These are phyloP conservation scores for Drosophila eugracilis DNA, from an alignment of 1,140 invertebrate genomes.

Conservation along the genomic window DNA sequence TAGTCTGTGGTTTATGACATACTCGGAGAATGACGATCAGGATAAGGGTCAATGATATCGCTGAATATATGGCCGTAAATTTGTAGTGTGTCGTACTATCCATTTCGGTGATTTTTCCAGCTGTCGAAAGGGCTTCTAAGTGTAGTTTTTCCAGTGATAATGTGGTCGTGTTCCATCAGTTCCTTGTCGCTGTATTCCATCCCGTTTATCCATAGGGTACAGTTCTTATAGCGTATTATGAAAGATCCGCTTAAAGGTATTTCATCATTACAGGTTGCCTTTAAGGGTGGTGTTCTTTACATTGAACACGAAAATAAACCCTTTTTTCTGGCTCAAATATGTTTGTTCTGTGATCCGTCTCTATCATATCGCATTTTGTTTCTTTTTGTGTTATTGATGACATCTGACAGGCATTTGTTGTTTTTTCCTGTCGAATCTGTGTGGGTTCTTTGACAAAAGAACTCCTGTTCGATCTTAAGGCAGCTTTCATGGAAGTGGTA, in stretches of 20 bases:
- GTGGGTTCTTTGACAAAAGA: conserved; percentile 12
- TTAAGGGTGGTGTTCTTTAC: conserved; percentile 2
- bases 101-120: conserved; percentile 4
- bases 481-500: too few relatives aligned
- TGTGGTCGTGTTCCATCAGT: too few relatives aligned
- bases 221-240: conserved; percentile 5
- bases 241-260: conserved; percentile 3
- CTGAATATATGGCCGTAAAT: background rate
- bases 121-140: background rate
- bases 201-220: too few relatives aligned
- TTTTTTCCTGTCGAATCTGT: conserved; percentile 1
- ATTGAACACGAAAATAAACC: conserved; percentile 9
- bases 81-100: background rate
- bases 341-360: too few relatives aligned
- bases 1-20: background rate
- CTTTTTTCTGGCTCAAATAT: too few relatives aligned
- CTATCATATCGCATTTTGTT: background rate
- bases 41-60: conserved; percentile 1
- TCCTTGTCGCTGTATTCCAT: too few relatives aligned
- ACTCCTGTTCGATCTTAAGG: conserved; percentile 12
- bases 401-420: conserved; percentile 6
- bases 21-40: background rate
- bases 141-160: conserved; percentile 8
- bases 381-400: conserved; percentile 5
- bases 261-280: background rate